A percentile compares a stretch with the other conserved stretches of the same genome.
phyloP scores from a whole-genome alignment of 1,140 invertebrate genomes.

The Phymorhynchus buccinoides region DNA sequence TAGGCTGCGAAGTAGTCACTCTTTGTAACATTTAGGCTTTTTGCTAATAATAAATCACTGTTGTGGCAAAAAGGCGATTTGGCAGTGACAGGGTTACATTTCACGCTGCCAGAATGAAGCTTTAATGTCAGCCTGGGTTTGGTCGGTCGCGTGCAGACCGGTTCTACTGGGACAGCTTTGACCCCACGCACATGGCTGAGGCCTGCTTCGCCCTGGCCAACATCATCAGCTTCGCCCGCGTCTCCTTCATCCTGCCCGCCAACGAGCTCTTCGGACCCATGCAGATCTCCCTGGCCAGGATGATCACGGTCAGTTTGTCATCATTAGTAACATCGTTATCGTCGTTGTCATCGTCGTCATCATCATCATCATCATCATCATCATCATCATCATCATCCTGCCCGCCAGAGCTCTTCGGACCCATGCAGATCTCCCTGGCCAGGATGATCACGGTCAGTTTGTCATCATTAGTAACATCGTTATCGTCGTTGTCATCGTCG shows the following conservation, averaged over 20 bases:
- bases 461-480: no score
- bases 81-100: no score
- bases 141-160: conserved; percentile 62
- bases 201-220: conserved; percentile 68
- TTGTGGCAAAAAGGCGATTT: no score
- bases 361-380: conserved; percentile 67
- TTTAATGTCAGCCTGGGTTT: no score
- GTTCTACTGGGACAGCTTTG: conserved; percentile 66
- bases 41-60: no score
- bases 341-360: conserved; percentile 65
- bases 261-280: conserved; percentile 69
- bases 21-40: no score
- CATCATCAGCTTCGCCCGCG: conserved; percentile 65
- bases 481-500: no score
- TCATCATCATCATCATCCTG: conserved; percentile 62
- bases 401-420: conserved; percentile 68
- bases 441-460: conserved; percentile 64
- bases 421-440: conserved; percentile 68
- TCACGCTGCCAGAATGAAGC: no score
- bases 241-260: conserved; percentile 67
- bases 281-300: conserved; percentile 68
- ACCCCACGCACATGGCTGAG: conserved; percentile 66
- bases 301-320: conserved; percentile 61
- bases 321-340: conserved; percentile 40
- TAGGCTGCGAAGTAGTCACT: no score